Evolutionary conservation across 2,797 vertebrate species (phyloP), one percentile per base, ranked within the genome.

Genomic region (Merluccius polli): DNA sequence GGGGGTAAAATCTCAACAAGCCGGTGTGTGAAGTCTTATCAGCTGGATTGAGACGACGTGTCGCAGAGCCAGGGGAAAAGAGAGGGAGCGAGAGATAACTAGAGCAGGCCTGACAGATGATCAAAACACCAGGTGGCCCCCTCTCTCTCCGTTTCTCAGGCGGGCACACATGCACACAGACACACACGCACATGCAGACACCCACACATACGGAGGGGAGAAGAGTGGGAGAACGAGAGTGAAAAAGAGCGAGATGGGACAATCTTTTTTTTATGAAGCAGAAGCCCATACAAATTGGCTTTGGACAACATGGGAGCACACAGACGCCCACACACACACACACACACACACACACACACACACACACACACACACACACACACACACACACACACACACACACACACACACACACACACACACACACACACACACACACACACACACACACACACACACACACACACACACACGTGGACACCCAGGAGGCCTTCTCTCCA

Each of bases 61-160:
- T 27, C 59, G 59, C 52, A 65, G 33, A 38, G n/a, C 35, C 11
- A 30, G 1, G 13, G 69, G 18, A 59, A 38, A 31, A 31, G 31
- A 70, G 38, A 36, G 31, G 73, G 29, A 31, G 48, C 33, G 44
- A 31, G 52, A 73, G 72, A 30, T 27, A 68, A 36, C 27, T n/a
- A 41, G 32, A 15, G 21, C 29, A 36, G 18, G 38, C 73, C 38
- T 72, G 59, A 32, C 71, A 35, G 74, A 67, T 73, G 81, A 87
- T 87, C 85, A 88, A 90, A 90, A 89, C 87, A 87, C 85, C 89
- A 92, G 88, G 89, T 91, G 89, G 86, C 77, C 87, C 77, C 87
- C 41, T 65, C 38, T 65, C 36, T 63, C 74, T n/a, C 65, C 30
- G 52, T 35, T 36, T 41, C 69, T n/a, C 75, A 30, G 52, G 24